Evolutionary conservation across 2,113 vertebrate species (phyloP), one percentile per base, ranked within the genome.

Genomic region (Psittacara wagleri): DNA sequence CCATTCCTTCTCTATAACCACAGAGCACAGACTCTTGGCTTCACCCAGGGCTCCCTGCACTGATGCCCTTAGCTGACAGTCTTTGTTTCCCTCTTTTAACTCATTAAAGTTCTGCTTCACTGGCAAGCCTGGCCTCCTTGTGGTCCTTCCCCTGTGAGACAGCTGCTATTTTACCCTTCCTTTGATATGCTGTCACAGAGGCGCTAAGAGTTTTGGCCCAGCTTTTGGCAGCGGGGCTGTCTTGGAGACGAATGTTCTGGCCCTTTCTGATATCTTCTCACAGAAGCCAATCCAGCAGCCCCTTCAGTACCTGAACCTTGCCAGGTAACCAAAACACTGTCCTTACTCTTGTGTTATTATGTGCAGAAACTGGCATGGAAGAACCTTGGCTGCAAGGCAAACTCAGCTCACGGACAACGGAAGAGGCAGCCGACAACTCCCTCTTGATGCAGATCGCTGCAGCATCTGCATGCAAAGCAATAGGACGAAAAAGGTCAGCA

Each of bases 61-160:
- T 49, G 48, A 24, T 49, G 48, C 48, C 22, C 22, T 49, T 6
- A 12, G 6, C 51, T 66, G 39, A 17, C 48, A 41, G 28, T 63
- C 10, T 81, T 76, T 43, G 4, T 62, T 89, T 82, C 81, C 46
- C 16, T 51, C 76, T 72, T 43, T 63, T 29, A 19, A 73, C 37
- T 89, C 76, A 92, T 73, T 94, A 94, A 92, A 94, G 2, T 77
- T 92, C 46, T 94, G 13, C 33, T 86, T 52, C 76, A 86, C 77
- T 73, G 33, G 55, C 55, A 59, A 59, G 33, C 55, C 55, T n/a
- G 33, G 33, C 55, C 4, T 82, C 52, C 25, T 5, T 68, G 41
- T 86, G 39, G 6, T 88, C 15, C 13, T 55, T 74, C 13, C 17
- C 5, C 20, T 3, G 3, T 73, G 22, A 10, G 33, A 59, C 55